Base-by-base conservation (phyloP, 2,888 invertebrate species). In the Luperina nickerlii region DNA sequence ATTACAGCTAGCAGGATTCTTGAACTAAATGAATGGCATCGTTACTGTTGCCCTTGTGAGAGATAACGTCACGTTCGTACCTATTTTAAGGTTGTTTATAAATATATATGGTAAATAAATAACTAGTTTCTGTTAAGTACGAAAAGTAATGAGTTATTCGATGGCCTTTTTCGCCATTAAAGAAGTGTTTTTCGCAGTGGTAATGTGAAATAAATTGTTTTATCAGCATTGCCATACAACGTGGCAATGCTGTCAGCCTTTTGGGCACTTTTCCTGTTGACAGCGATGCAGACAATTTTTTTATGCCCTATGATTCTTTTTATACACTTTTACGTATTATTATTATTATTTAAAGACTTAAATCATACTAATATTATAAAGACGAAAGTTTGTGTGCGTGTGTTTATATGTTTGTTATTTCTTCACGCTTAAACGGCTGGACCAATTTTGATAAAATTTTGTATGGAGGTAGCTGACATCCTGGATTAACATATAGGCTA, bases 1-100 rank as follows among this genome's bases (percentile, higher is more conserved):
- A 51, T 76, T 73, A 62, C n/a, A 24, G 45, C 65, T 20, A 24
- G 24, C 70, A 69, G 79, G 69, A 76, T 76, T 82, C 88, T 87
- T 90, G 87, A 88, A 81, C 87, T 85, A 72, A 88, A 79, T 85
- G 62, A 68, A 81, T 74, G 87, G 62, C 81, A 84, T 87, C 65
- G 51, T 85, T 85, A 80, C n/a, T 11, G 2, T 0, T 24, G 87
- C 77, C 85, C 85, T 85, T 87, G 84, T 27, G 9, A 3, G 48
- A 74, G 18, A 67, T 76, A 66, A 60, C 74, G 69, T 60, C 69
- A 77, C 27, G 48, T 71, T 42, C 0, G 15, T 71, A 66, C 63
- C 24, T 79, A 72, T 76, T 72, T 54, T 77, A 73, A 80, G 84
- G 87, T 77, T 48, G 7, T 75, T 42, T 70, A 74, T 76, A 63